Conservation (phyloP, 1,140 invertebrate species). For the Grapholita molesta region DNA sequence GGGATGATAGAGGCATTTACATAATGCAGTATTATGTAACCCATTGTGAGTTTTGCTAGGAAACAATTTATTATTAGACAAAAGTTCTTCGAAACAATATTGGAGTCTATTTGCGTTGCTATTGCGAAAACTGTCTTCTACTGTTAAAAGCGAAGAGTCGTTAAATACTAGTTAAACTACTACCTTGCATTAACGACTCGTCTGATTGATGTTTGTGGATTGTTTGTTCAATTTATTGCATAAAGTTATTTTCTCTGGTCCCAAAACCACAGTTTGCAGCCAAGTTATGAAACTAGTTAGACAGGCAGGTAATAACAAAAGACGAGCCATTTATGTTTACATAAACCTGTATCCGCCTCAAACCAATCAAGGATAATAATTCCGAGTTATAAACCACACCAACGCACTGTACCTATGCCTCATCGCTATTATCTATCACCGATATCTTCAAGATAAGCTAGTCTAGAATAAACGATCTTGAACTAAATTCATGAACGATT, state of each 20-base stretch:
- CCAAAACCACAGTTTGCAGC: background rate
- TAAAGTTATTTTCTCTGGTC: background rate
- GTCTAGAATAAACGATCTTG: constrained; percentile 3
- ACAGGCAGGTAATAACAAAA: background rate
- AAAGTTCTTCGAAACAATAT: background rate
- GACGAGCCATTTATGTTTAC: background rate
- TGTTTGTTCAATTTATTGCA: background rate
- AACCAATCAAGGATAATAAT: background rate
- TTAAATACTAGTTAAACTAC: background rate
- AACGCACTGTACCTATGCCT: background rate
- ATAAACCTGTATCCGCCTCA: background rate
- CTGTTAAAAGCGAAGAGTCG: background rate
- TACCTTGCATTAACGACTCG: background rate
- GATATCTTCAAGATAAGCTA: constrained; percentile 5
- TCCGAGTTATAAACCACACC: background rate
- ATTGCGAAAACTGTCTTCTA: background rate
- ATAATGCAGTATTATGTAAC: background rate
- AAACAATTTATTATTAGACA: background rate
- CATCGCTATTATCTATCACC: constrained; percentile 2
- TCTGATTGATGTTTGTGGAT: background rate
- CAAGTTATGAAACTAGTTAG: background rate
- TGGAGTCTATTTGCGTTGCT: background rate
- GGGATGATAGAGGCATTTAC: background rate
- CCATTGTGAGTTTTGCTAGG: background rate
- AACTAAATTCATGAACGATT: background rate